Conservation (phyloP, 2,888 invertebrate genomes). For the Cylloceria caligata region DNA sequence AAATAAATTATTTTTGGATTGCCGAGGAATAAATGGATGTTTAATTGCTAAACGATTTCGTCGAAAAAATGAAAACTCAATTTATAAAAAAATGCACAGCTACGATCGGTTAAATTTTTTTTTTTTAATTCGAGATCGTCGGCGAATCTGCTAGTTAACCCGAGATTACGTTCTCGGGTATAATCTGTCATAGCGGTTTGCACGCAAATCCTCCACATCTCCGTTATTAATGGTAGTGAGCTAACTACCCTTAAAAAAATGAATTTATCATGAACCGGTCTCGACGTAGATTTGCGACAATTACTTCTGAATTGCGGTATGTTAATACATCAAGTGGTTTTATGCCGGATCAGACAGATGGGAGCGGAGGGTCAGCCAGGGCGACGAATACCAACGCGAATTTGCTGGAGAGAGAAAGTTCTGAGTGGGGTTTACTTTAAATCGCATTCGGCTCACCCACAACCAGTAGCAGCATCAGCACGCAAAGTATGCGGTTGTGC, state of each 20-base stretch:
- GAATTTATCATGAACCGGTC: slow-evolving; percentile 31
- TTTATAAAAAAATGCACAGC: too few relatives aligned
- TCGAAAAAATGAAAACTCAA: too few relatives aligned
- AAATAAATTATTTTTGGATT: not conserved
- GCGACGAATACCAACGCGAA: not conserved
- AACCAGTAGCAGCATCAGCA: slow-evolving; percentile 17
- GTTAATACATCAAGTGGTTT: slow-evolving; percentile 42
- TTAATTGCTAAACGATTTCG: not conserved
- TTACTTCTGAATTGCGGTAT: slow-evolving; percentile 47
- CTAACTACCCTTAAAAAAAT: slow-evolving; percentile 16
- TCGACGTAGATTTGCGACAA: slow-evolving; percentile 15
- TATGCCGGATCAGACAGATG: slow-evolving; percentile 15
- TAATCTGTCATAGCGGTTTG: not conserved
- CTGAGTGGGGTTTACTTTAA: slow-evolving; percentile 30
- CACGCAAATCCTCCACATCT: not conserved
- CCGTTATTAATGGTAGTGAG: not conserved
- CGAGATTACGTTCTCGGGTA: not conserved
- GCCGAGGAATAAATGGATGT: not conserved
- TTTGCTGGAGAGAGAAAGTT: slow-evolving; percentile 5
- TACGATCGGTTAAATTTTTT: not conserved
- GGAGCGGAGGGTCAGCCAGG: not conserved
- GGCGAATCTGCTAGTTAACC: not conserved
- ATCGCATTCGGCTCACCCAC: slow-evolving; percentile 45
- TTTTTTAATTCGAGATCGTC: not conserved
- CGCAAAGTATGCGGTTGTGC: slow-evolving; percentile 58